Base-by-base conservation (phyloP, 2,797 vertebrate genomes). In the Helicolenus hilgendorfi region DNA sequence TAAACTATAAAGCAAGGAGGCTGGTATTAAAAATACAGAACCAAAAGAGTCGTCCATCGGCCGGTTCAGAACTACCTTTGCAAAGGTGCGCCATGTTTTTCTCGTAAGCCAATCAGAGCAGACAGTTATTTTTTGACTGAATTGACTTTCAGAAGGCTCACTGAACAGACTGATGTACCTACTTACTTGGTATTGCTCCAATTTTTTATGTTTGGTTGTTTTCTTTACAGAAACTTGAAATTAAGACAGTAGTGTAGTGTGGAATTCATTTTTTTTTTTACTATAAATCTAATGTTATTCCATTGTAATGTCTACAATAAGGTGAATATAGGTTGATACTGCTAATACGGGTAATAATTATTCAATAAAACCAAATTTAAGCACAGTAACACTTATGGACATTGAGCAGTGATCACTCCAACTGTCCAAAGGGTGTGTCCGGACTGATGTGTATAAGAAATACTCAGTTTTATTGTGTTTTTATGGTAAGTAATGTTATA, bases 101-200 rank as follows among this genome's bases (percentile, higher is more conserved):
- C 41, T 45, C 0, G 15, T 45, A 45, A 45, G 41, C 7, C 41
- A 63, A 35, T 63, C 10, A 63, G 9, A 20, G 4, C 22, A 45
- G 41, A 41, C 1, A 11, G 36, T 36, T 58, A 13, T 65, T 5
- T 18, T 68, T 45, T 26, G n/a, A 27, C 5, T 20, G 38, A 49
- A 5, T 49, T 8, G 27, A 70, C 41, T 49, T 29, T 31, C 38
- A 69, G 26, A 20, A 49, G 38, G 18, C 38, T 29, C 26, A 29
- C 67, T 49, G 64, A 41, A 18, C 64, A 41, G 5, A 68, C 3
- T n/a, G 41, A 69, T 7, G 45, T 33, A 14, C 27, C 5, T 5
- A 10, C 22, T 20, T 11, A 49, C 3, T 35, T 0, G 13, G 2
- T 31, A 0, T 35, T 38, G 9, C 10, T 4, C 20, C 0, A 0